A percentile compares a stretch with the other conserved stretches of the same genome.
phyloP scores from a whole-genome alignment of 1,140 invertebrate species.

The Drosophila erecta region DNA sequence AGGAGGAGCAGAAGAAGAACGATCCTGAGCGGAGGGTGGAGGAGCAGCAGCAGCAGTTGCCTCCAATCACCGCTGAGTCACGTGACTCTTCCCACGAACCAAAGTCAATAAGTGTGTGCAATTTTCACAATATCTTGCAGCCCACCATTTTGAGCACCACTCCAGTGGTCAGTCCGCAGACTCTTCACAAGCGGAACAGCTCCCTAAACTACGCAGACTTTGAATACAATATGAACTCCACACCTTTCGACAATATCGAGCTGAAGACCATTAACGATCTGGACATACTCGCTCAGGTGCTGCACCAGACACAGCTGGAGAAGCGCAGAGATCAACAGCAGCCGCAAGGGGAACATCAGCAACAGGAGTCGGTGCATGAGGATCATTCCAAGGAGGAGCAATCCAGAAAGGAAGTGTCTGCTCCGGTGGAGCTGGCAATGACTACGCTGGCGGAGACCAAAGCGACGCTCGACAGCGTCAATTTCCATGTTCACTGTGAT shows the following conservation, averaged over 20 bases:
- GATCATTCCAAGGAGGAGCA: conserved; percentile 14
- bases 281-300: conserved; percentile 92
- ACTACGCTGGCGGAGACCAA: conserved; percentile 75
- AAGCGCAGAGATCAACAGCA: conserved; percentile 31
- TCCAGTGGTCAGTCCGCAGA: conserved; percentile 34
- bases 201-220: conserved; percentile 91
- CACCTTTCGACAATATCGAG: conserved; percentile 96
- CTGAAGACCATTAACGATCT: conserved; percentile 95
- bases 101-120: conserved; percentile 86
- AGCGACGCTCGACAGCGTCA: conserved; percentile 71
- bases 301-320: conserved; percentile 84
- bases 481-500: conserved; percentile 76
- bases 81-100: conserved; percentile 58
- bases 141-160: conserved; percentile 65
- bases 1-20: conserved; percentile 6
- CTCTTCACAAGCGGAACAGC: conserved; percentile 63
- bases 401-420: conserved; percentile 9
- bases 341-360: conserved; percentile 2
- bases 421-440: conserved; percentile 52
- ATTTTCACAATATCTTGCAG: conserved; percentile 77
- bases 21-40: background rate
- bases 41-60: conserved; percentile 11
- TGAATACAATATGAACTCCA: conserved; percentile 93
- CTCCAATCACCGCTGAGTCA: conserved; percentile 27
- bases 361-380: background rate